phyloP scores from a whole-genome alignment of 2,888 invertebrate genomes.

The Brachycybe producta region DNA sequence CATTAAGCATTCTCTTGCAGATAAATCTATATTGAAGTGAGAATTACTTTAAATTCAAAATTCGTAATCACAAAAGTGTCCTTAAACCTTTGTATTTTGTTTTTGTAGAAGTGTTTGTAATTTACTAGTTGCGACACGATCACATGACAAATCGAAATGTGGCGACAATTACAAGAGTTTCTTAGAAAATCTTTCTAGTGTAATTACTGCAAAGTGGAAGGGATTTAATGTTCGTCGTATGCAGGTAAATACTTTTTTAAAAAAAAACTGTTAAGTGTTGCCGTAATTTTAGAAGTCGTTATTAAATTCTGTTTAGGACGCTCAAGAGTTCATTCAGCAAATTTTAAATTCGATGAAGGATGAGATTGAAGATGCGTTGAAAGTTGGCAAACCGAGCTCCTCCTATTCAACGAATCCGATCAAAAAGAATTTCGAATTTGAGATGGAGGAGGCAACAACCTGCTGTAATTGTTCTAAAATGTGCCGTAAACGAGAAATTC shows the following conservation, averaged over 20 bases:
- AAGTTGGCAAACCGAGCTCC: background rate
- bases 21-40: background rate
- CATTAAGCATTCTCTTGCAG: background rate
- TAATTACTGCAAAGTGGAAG: too few relatives aligned
- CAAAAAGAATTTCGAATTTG: background rate
- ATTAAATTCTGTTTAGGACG: background rate
- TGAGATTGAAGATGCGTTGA: background rate
- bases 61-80: too few relatives aligned
- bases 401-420: background rate
- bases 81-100: too few relatives aligned
- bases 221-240: background rate
- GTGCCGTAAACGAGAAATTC: background rate
- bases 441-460: background rate
- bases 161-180: too few relatives aligned
- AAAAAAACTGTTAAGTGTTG: background rate
- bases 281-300: background rate
- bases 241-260: slow-evolving; percentile 1
- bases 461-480: background rate
- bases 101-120: background rate
- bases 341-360: background rate
- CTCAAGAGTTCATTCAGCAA: slow-evolving; percentile 2
- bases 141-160: too few relatives aligned
- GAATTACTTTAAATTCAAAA: too few relatives aligned
- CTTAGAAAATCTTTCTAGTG: too few relatives aligned
- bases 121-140: too few relatives aligned